Percentiles rank a stretch among this genome's conserved stretches.
Conservation (phyloP, 1,140 invertebrate genomes). For the Pectinophora gossypiella region DNA sequence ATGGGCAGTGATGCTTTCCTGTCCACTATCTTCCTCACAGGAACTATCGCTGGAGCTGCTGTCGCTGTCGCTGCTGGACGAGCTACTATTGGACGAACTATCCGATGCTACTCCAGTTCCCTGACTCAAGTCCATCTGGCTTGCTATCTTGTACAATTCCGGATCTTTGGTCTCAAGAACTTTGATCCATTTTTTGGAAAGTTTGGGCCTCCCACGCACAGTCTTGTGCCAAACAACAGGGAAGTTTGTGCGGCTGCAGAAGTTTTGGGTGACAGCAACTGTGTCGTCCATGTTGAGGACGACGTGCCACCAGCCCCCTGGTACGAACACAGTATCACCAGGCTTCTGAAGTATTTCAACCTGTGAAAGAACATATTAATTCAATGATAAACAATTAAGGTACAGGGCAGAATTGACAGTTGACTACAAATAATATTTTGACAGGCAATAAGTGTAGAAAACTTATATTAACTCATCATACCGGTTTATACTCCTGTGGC, state of each 20-base stretch:
- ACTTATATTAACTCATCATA: conserved; percentile 53
- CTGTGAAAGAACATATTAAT: conserved; percentile 59
- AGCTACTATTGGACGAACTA: conserved; percentile 93
- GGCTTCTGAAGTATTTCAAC: conserved; percentile 97
- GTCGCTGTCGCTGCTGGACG: conserved; percentile 84
- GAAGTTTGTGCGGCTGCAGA: conserved; percentile 97
- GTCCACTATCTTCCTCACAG: conserved; percentile 85
- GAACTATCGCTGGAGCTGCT: conserved; percentile 78
- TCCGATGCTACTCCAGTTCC: conserved; percentile 95
- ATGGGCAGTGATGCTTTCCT: conserved; percentile 91
- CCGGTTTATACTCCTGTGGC: conserved; percentile 94
- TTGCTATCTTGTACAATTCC: conserved; percentile 89
- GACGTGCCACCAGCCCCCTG: conserved; percentile 99
- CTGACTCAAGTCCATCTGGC: conserved; percentile 89
- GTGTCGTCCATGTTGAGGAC: conserved; percentile 97
- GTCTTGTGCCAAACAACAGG: conserved; percentile 99
- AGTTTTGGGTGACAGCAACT: conserved; percentile 98
- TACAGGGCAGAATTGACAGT: background rate
- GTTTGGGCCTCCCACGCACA: conserved; percentile 93
- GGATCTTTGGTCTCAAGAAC: conserved; percentile 85
- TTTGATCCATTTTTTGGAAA: conserved; percentile 91
- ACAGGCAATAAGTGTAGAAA: background rate
- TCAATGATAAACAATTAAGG: background rate
- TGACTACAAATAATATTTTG: background rate
- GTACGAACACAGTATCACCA: conserved; percentile 99